These are phyloP conservation scores for Raja brachyura DNA, from an alignment of 2,113 vertebrate species.

Conservation along the genomic window DNA sequence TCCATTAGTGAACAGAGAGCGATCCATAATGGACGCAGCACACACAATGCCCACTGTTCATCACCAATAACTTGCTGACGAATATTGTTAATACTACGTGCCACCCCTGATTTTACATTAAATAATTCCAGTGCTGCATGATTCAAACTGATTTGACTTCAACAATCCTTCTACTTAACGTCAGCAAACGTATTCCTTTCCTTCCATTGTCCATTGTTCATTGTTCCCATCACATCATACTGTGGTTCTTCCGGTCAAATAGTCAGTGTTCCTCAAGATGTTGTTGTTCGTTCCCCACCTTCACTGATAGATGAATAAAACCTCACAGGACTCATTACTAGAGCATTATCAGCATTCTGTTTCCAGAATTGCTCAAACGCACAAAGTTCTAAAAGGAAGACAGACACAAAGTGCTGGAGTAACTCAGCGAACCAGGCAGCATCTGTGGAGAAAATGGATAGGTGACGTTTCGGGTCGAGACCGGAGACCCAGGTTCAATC, in stretches of 20 bases:
- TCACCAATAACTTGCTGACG: background rate
- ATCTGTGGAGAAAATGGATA: too few species aligned
- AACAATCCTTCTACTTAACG: background rate
- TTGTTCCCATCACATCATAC: background rate
- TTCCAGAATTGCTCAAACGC: background rate
- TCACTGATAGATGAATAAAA: background rate
- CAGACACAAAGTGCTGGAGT: too few species aligned
- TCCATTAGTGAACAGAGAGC: slow-evolving; percentile 14
- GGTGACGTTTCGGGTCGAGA: too few species aligned
- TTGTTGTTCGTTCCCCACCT: background rate
- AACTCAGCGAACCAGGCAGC: too few species aligned
- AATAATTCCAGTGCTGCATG: background rate
- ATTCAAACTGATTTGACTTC: background rate
- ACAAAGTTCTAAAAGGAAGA: too few species aligned
- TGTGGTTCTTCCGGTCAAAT: background rate
- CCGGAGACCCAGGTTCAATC: too few species aligned
- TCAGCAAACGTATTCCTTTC: background rate
- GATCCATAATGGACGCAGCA: background rate
- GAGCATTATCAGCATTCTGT: background rate
- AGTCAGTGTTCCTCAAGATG: too few species aligned
- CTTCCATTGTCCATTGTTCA: background rate
- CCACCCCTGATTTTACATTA: background rate
- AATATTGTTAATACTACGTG: background rate
- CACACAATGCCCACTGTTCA: background rate
- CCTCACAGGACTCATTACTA: background rate